phyloP scores from a whole-genome alignment of 2,888 invertebrate genomes.

The Ceriagrion tenellum region DNA sequence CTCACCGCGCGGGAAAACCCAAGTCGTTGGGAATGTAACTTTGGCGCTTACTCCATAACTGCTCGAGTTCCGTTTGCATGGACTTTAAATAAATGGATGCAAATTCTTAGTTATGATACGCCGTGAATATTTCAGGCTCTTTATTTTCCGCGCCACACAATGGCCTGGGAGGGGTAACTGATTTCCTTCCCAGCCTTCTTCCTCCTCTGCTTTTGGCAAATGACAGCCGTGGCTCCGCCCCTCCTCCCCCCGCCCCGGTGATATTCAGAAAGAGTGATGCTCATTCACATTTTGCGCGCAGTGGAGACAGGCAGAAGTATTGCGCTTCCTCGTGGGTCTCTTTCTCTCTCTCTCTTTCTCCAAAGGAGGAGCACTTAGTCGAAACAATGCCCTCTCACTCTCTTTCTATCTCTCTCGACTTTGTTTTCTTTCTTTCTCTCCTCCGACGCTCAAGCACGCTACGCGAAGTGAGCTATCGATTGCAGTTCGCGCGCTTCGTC shows the following conservation, averaged over 20 bases:
- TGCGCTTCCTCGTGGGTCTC: background rate
- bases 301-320: conserved; percentile 9
- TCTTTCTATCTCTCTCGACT: background rate
- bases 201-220: background rate
- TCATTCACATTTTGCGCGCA: conserved; percentile 26
- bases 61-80: background rate
- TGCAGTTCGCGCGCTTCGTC: conserved; percentile 34
- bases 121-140: background rate
- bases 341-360: background rate
- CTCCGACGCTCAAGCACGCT: conserved; percentile 5
- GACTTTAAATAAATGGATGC: background rate
- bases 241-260: background rate
- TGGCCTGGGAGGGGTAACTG: background rate
- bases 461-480: conserved; percentile 39
- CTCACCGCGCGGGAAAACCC: background rate
- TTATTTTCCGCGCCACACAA: background rate
- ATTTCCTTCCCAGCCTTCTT: background rate
- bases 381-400: background rate
- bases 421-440: background rate
- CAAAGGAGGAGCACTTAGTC: conserved; percentile 28
- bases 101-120: background rate
- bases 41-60: background rate
- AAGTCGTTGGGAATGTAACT: background rate
- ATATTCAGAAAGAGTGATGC: conserved; percentile 28
- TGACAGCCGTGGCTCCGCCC: background rate